Conservation (phyloP, 2,888 invertebrate species). For the Biston betularia region DNA sequence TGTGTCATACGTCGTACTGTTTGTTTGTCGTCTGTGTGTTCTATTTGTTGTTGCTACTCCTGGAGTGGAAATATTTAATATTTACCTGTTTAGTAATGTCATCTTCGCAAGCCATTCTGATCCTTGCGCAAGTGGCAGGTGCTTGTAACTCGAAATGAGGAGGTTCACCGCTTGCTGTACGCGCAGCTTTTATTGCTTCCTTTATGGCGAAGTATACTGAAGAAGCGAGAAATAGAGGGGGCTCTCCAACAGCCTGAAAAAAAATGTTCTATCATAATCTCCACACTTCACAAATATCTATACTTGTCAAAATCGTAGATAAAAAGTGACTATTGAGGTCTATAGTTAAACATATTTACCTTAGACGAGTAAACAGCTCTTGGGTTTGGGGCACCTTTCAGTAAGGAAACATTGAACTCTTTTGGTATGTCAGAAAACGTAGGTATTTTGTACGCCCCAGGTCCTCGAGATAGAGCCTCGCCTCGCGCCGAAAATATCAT, state of each 20-base stretch:
- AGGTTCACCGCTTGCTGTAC: slow-evolving; percentile 88
- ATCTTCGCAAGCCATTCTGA: slow-evolving; percentile 96
- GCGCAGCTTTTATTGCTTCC: slow-evolving; percentile 92
- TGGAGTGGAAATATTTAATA: not conserved
- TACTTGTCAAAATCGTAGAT: no score
- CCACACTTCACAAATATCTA: not conserved
- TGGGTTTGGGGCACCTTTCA: slow-evolving; percentile 93
- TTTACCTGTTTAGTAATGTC: slow-evolving; percentile 90
- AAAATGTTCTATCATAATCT: not conserved
- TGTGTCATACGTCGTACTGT: no score
- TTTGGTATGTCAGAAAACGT: slow-evolving; percentile 93
- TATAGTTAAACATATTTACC: slow-evolving; percentile 72
- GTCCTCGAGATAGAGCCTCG: slow-evolving; percentile 90
- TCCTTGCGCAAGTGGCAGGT: slow-evolving; percentile 95
- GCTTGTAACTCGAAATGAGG: slow-evolving; percentile 89
- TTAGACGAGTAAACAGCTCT: slow-evolving; percentile 96
- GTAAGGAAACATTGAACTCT: slow-evolving; percentile 93
- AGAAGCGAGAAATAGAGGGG: slow-evolving; percentile 95
- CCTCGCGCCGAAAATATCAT: slow-evolving; percentile 91
- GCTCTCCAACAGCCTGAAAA: slow-evolving; percentile 96
- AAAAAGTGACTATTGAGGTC: not conserved
- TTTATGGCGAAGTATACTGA: slow-evolving; percentile 96
- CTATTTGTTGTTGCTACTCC: no score
- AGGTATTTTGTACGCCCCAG: slow-evolving; percentile 95
- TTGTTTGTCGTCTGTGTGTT: no score